Conservation (phyloP, 2,797 vertebrate genomes). For the Artibeus lituratus region DNA sequence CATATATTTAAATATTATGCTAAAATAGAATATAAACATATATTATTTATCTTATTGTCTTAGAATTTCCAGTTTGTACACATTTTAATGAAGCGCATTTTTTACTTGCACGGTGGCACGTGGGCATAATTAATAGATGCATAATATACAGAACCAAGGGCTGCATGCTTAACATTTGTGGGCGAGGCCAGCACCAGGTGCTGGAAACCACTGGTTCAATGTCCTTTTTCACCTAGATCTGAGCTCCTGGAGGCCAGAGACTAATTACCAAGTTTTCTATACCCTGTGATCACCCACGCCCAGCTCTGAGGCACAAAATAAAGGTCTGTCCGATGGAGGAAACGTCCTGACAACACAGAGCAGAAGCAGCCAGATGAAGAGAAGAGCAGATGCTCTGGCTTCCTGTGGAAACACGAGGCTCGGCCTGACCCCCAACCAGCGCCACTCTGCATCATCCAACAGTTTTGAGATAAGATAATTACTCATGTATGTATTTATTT, state of each 20-base stretch:
- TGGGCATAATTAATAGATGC: neutral
- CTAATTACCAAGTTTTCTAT: neutral
- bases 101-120: neutral
- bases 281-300: neutral
- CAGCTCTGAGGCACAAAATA: neutral
- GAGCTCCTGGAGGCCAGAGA: neutral
- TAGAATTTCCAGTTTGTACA: neutral
- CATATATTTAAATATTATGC: neutral
- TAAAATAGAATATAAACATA: neutral
- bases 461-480: slow-evolving; percentile 16
- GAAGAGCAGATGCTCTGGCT: neutral
- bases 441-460: neutral
- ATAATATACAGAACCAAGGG: neutral
- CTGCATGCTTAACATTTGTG: fast-evolving
- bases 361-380: neutral
- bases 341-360: neutral
- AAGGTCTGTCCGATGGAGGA: neutral
- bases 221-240: neutral
- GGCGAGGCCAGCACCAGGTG: neutral
- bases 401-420: neutral
- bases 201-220: neutral
- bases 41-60: neutral
- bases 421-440: neutral
- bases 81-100: neutral
- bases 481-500: slow-evolving; percentile 25